Evolutionary conservation across 2,888 invertebrate genomes (phyloP), one percentile per base, ranked within the genome.

Genomic region (Diarsia dahlii): DNA sequence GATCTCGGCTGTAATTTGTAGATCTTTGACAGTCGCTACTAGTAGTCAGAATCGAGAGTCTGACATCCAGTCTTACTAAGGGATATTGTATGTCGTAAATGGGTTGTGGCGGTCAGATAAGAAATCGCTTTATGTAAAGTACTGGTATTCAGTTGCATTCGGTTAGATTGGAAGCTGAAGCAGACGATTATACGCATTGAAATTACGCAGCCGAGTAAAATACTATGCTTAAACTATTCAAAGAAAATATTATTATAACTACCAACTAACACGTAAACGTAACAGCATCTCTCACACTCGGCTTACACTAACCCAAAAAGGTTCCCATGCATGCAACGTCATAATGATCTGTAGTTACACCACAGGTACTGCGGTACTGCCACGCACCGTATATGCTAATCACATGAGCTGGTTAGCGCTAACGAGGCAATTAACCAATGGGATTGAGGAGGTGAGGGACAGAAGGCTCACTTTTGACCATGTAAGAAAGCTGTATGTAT

Each of bases 291-390:
- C 77, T 74, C 50, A 56, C 74, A 80, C 77, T 50, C 45, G 12
- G 13, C 13, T 5, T 10, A n/a, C 15, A 13, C 28, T 45, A 70
- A 71, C 82, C 83, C 85, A 13, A 82, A 83, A 69, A 71, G 23
- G 46, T 83, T 83, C 82, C 85, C 83, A 83, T 69, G 83, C 85
- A 71, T 85, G 56, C 23, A 77, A 78, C 74, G 50, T 71, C 78
- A 71, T 85, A 78, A 83, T 85, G 74, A 82, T 63, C 23, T 18
- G 50, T 65, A 69, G 34, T 54, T 60, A 28, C 48, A 72, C 58
- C 52, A 56, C 48, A 58, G 72, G 82, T 72, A 58, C 66, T 64
- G 62, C 73, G 72, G 82, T 72, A 73, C 66, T 64, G 62, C 73
- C 63, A 68, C 52, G 62, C 66, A 70, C 62, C 52, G 48, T 73